Percentiles rank a stretch among this genome's conserved stretches.
These are phyloP conservation scores for Rhorus exstirpatorius DNA, from an alignment of 2,888 invertebrate genomes.

Conservation along the genomic window DNA sequence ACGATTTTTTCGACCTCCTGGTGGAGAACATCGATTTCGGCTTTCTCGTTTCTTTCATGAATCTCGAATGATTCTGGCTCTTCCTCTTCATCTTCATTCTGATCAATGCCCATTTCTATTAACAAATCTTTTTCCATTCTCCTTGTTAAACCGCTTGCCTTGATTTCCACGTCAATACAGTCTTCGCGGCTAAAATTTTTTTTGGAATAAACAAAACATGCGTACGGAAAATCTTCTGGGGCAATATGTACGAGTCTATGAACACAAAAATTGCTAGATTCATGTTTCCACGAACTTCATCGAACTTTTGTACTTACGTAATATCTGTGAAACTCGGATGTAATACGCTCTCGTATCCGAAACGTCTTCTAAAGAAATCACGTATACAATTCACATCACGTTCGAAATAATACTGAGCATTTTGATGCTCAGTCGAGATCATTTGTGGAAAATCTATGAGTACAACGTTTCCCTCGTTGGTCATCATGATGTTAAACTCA, in stretches of 20 bases:
- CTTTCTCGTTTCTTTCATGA: constrained; percentile 47
- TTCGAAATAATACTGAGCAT: constrained; percentile 97
- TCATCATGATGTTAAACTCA: constrained; percentile 98
- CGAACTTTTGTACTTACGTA: constrained; percentile 83
- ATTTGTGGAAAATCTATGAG: constrained; percentile 99
- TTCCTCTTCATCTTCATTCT: constrained; percentile 69
- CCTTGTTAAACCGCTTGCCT: constrained; percentile 95
- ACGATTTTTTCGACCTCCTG: constrained; percentile 88
- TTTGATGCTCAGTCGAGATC: constrained; percentile 97
- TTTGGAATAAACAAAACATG: neutral
- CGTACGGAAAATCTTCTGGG: neutral
- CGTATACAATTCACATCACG: constrained; percentile 97
- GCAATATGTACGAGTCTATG: neutral
- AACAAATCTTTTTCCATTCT: constrained; percentile 92
- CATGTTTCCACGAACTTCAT: neutral
- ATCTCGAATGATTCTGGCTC: constrained; percentile 76
- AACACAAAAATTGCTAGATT: neutral
- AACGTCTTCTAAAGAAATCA: constrained; percentile 96
- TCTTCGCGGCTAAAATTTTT: constrained; percentile 90
- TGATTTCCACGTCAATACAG: constrained; percentile 94
- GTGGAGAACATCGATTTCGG: constrained; percentile 87
- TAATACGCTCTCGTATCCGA: constrained; percentile 94
- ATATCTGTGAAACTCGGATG: constrained; percentile 92
- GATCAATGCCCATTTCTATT: constrained; percentile 87
- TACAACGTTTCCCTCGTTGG: constrained; percentile 92